A percentile compares a stretch with the other conserved stretches of the same genome.
Evolutionary conservation across 2,888 invertebrate species (phyloP).

Genomic region (Caenorhabditis plicata): DNA sequence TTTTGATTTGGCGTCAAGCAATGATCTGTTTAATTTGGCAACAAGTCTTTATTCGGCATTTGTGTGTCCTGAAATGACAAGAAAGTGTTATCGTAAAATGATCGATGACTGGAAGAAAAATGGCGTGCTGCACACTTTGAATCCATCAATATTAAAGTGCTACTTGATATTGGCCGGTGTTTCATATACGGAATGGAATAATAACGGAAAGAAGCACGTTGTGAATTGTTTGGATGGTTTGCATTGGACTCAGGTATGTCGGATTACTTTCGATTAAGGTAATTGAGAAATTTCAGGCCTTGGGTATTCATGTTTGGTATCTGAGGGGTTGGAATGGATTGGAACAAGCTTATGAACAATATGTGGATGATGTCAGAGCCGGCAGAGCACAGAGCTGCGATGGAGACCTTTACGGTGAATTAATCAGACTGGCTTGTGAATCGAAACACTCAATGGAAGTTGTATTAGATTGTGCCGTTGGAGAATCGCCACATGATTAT

Average conservation of each 20-base stretch:
- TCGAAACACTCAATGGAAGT: conserved; percentile 30
- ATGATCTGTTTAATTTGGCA: conserved; percentile 21
- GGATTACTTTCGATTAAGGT: too few relatives aligned
- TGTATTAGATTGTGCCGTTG: conserved; percentile 31
- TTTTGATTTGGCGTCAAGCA: conserved; percentile 20
- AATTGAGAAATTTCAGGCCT: too few relatives aligned
- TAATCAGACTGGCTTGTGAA: conserved; percentile 35
- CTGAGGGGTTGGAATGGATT: conserved; percentile 30
- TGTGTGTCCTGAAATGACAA: conserved; percentile 34
- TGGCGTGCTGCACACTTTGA: conserved; percentile 20
- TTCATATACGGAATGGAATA: conserved; percentile 17
- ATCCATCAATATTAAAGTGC: conserved; percentile 27
- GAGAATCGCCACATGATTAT: conserved; percentile 19
- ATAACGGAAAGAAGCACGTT: conserved; percentile 9
- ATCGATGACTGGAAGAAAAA: conserved; percentile 32
- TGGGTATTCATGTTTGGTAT: conserved; percentile 44
- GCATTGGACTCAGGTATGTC: conserved; percentile 43
- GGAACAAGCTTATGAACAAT: conserved; percentile 27
- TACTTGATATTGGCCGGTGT: conserved; percentile 43
- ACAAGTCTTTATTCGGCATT: conserved; percentile 26
- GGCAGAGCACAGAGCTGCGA: conserved; percentile 18
- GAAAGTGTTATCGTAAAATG: conserved; percentile 12
- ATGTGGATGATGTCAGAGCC: conserved; percentile 19
- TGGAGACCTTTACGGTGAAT: conserved; percentile 28
- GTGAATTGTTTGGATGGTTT: conserved; percentile 43